Conservation (phyloP, 2,113 vertebrate genomes). For the Onychostoma macrolepis region DNA sequence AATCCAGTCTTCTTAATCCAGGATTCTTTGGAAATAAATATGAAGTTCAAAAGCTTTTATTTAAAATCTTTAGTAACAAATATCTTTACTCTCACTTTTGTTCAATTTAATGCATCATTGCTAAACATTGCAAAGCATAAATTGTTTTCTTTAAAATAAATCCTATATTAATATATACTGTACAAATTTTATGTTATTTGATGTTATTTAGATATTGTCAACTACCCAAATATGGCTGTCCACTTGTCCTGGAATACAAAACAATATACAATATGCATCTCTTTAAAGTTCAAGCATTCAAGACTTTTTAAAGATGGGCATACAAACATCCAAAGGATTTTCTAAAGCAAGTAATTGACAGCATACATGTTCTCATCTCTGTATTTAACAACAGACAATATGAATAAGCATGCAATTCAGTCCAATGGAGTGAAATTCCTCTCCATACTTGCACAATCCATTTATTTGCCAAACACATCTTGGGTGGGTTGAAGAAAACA, state of each 20-base stretch:
- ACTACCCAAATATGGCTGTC: background rate
- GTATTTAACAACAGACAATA: background rate
- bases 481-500: constrained; percentile 32
- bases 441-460: constrained; percentile 33
- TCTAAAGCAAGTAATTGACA: background rate
- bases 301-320: background rate
- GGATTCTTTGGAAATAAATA: background rate
- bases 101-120: background rate
- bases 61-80: background rate
- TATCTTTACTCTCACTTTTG: background rate
- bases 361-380: background rate
- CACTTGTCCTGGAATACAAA: background rate
- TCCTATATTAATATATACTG: background rate
- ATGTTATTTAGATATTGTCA: background rate
- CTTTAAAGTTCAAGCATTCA: background rate
- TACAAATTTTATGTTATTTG: background rate
- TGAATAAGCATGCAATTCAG: constrained; percentile 45
- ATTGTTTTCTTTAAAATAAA: background rate
- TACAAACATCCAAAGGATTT: background rate
- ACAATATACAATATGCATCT: background rate
- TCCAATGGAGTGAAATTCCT: constrained; percentile 10
- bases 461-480: constrained; percentile 21
- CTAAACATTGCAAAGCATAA: background rate
- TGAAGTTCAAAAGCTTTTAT: too few relatives aligned
- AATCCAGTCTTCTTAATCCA: background rate